Evolutionary conservation across 2,797 vertebrate genomes (phyloP), one percentile per base, ranked within the genome.

Genomic region (Sternarchorhynchus goeldii): DNA sequence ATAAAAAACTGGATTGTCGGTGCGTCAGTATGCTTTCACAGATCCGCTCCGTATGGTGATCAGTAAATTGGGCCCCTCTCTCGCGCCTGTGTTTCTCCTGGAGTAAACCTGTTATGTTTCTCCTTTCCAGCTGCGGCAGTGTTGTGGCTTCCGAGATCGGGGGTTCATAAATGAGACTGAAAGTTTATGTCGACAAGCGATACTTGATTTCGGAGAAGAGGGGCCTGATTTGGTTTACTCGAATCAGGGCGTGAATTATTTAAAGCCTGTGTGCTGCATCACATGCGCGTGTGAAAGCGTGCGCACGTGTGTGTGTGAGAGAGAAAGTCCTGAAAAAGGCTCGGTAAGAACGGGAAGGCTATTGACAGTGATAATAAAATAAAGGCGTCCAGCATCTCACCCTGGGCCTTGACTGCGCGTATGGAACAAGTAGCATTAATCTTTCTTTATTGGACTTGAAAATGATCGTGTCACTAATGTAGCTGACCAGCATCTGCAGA

Each of bases 401-500:
- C 84, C 85, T 78, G 76, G 25, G 66, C 50, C 84, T 59, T 88
- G 86, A 90, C 90, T 88, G 87, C 84, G 84, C 75, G 70, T 67
- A 69, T 36, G 73, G 85, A 84, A 88, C 84, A 89, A 88, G 88
- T 50, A 36, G 36, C 55, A 70, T 45, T 76, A 21, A 71, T 78
- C 69, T 78, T 7, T 1, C 36, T 64, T 56, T 68, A 70, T 65
- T 6, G 70, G 57, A 73, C 73, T 14, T 36, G 64, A 71, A 74
- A 50, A 59, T 85, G 88, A 89, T 87, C 86, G 31, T 77, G 70
- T 66, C 77, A 1, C 69, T 88, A 87, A 88, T 88, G 81, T 85
- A 82, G 87, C 82, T 92, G 89, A 89, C 86, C 79, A 83, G 80
- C 91, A 89, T 90, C 88, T 91, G 90, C 85, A 77, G 79, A 73